phyloP scores from a whole-genome alignment of 2,113 vertebrate species.

The Paradoxurus hermaphroditus region DNA sequence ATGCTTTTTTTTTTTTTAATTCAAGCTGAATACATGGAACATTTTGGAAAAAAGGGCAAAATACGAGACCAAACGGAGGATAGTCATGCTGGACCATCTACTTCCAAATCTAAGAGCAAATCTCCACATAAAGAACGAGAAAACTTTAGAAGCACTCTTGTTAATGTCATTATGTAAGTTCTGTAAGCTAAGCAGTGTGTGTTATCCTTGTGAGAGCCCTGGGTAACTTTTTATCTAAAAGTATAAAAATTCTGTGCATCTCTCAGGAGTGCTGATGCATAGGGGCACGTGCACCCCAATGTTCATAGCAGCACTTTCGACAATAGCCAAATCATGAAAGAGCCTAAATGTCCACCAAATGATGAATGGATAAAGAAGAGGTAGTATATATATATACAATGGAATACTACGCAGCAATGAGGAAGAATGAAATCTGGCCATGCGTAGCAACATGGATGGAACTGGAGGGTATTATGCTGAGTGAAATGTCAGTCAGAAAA shows the following conservation, averaged over 20 bases:
- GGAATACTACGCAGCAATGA: no score
- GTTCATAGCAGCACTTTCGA: no score
- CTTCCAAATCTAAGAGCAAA: constrained; percentile 62
- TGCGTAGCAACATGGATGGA: no score
- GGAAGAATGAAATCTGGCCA: no score
- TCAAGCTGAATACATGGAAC: constrained; percentile 69
- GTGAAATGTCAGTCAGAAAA: no score
- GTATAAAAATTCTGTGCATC: background rate
- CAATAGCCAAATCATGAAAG: no score
- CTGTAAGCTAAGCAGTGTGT: background rate
- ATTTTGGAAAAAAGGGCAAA: constrained; percentile 57
- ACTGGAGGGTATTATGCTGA: no score
- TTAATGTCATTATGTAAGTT: constrained; percentile 84
- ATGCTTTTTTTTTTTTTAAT: background rate
- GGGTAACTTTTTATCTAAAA: background rate
- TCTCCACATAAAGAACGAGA: constrained; percentile 75
- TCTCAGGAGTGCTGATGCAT: no score
- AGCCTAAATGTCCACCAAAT: no score
- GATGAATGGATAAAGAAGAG: no score
- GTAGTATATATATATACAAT: no score
- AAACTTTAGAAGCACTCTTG: constrained; percentile 84
- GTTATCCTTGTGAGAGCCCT: background rate
- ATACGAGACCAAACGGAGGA: constrained; percentile 28
- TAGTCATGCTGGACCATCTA: constrained; percentile 48
- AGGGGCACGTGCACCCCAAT: no score